A percentile compares a stretch with the other conserved stretches of the same genome.
These are phyloP conservation scores for Tolmerus cingulatus DNA, from an alignment of 2,888 invertebrate genomes.

Conservation along the genomic window DNA sequence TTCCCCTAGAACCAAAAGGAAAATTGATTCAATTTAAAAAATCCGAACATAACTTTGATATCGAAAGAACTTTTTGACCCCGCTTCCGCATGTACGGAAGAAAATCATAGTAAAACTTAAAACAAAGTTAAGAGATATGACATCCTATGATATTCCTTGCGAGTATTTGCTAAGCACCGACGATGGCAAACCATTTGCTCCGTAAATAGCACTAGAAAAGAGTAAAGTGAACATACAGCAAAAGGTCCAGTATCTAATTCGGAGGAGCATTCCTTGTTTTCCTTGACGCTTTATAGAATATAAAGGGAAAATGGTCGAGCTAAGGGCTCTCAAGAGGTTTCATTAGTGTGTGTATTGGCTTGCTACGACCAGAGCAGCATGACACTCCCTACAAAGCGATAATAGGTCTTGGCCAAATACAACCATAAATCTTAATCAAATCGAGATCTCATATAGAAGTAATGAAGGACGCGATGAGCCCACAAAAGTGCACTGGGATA, in stretches of 20 bases:
- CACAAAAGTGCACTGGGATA: background rate
- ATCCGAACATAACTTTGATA: background rate
- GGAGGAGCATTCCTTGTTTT: background rate
- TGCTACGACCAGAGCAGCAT: background rate
- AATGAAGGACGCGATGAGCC: background rate
- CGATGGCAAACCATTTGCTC: background rate
- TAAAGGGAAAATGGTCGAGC: background rate
- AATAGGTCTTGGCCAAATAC: background rate
- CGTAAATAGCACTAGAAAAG: background rate
- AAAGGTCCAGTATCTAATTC: background rate
- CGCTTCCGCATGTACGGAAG: background rate
- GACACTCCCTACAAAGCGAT: background rate
- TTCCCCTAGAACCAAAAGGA: background rate
- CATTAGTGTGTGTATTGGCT: background rate
- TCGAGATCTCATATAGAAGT: background rate
- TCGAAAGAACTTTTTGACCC: background rate
- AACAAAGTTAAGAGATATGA: background rate
- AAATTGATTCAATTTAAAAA: background rate
- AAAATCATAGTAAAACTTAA: background rate
- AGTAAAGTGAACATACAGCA: background rate
- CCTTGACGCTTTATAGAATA: background rate
- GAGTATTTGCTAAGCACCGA: background rate
- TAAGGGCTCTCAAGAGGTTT: background rate
- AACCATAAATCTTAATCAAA: background rate
- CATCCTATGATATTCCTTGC: background rate